These are phyloP conservation scores for Oligia latruncula DNA, from an alignment of 2,888 invertebrate genomes.

Conservation along the genomic window DNA sequence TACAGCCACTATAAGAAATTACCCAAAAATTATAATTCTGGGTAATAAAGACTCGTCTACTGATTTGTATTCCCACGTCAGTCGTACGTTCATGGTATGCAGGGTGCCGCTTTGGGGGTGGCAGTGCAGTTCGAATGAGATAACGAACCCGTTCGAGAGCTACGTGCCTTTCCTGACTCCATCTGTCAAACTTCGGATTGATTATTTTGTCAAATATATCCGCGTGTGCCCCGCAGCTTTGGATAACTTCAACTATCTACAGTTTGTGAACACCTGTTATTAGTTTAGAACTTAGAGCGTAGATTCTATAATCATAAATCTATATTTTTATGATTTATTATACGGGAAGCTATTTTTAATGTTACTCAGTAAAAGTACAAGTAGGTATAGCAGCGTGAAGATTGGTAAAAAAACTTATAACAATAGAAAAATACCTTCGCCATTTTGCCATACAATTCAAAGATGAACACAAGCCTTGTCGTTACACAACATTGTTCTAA, in stretches of 20 bases:
- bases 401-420: conserved; percentile 6
- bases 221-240: conserved; percentile 36
- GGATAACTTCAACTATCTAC: conserved; percentile 38
- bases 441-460: conserved; percentile 35
- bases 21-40: conserved; percentile 1
- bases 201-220: conserved; percentile 80
- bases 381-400: not conserved
- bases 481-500: conserved; percentile 56
- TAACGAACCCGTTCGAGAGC: conserved; percentile 78
- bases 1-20: conserved; percentile 1
- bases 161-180: conserved; percentile 79
- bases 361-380: not conserved
- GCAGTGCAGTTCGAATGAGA: conserved; percentile 75
- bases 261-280: conserved; percentile 31
- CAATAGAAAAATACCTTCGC: conserved; percentile 37
- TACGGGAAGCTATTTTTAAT: not conserved
- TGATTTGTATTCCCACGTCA: conserved; percentile 57
- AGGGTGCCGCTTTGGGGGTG: conserved; percentile 64
- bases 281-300: conserved; percentile 10
- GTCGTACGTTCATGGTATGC: conserved; percentile 64
- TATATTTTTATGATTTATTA: not conserved
- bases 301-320: not conserved
- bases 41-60: conserved; percentile 53
- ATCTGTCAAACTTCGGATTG: conserved; percentile 82
- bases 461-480: conserved; percentile 41